Conservation (phyloP, 2,888 invertebrate genomes). For the Trissolcus brochymenae region DNA sequence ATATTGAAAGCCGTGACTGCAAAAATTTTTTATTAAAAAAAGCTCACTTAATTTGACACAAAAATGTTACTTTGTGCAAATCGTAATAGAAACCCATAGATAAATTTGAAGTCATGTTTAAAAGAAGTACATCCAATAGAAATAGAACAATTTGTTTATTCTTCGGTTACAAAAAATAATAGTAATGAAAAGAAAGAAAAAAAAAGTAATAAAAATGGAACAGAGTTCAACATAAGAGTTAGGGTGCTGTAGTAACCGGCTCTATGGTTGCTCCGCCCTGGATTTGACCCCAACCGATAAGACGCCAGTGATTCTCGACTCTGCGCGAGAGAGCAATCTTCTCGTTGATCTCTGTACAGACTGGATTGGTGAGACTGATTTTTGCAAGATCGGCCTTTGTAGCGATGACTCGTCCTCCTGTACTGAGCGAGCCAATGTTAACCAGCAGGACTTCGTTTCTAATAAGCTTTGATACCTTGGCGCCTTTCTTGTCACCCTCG, state of each 20-base stretch:
- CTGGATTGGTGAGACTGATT: constrained; percentile 96
- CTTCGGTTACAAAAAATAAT: no score
- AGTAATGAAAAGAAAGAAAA: not conserved
- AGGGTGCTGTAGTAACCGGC: constrained; percentile 78
- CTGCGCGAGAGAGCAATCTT: constrained; percentile 99
- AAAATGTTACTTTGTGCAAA: not conserved
- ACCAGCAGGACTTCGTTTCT: constrained; percentile 95
- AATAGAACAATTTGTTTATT: not conserved
- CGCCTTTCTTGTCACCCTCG: constrained; percentile 99
- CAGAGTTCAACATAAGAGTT: not conserved
- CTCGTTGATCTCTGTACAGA: constrained; percentile 98
- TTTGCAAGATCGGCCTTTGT: constrained; percentile 98
- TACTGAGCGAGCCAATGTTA: constrained; percentile 99
- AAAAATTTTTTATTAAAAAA: not conserved
- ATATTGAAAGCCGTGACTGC: not conserved
- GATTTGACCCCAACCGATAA: constrained; percentile 99
- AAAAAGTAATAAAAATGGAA: not conserved
- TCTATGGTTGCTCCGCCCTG: constrained; percentile 97
- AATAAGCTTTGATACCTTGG: constrained; percentile 92
- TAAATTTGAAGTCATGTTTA: not conserved
- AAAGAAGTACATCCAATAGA: constrained; percentile 2
- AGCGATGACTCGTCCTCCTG: constrained; percentile 96
- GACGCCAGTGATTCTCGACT: constrained; percentile 99
- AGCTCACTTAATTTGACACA: not conserved
- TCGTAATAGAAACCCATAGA: not conserved